These are phyloP conservation scores for Rhorus exstirpatorius DNA, from an alignment of 2,888 invertebrate species.

Conservation along the genomic window DNA sequence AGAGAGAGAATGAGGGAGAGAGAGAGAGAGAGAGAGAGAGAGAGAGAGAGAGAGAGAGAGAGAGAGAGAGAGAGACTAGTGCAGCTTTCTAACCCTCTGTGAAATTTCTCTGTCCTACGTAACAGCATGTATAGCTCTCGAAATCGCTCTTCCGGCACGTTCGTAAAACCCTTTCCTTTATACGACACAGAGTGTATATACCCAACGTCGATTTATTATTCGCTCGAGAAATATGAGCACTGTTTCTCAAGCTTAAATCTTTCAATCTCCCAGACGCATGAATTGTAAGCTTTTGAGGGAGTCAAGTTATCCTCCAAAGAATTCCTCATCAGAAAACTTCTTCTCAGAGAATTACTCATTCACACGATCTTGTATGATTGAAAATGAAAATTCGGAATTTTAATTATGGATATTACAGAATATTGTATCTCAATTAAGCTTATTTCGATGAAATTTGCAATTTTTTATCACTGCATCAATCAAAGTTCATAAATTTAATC, in stretches of 20 bases:
- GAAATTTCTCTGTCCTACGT: constrained; percentile 55
- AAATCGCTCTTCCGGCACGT: constrained; percentile 61
- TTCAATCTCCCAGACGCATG: constrained; percentile 41
- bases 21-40: constrained; percentile 27
- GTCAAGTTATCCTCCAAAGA: constrained; percentile 33
- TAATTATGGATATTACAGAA: background rate
- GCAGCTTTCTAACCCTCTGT: constrained; percentile 58
- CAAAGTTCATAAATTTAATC: too few species aligned
- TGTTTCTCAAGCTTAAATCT: constrained; percentile 51
- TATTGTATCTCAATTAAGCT: background rate
- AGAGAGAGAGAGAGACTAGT: constrained; percentile 10
- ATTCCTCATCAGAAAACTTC: background rate
- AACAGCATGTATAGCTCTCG: constrained; percentile 56
- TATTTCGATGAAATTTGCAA: too few species aligned
- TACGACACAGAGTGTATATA: constrained; percentile 49
- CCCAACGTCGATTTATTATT: constrained; percentile 63
- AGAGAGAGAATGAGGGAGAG: background rate
- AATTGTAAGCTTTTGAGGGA: constrained; percentile 9
- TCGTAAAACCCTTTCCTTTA: constrained; percentile 61
- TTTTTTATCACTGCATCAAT: too few species aligned
- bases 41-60: background rate
- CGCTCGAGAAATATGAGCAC: constrained; percentile 43
- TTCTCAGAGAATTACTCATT: too few species aligned
- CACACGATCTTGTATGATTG: too few species aligned
- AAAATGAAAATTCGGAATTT: background rate